A percentile compares a stretch with the other conserved stretches of the same genome.
These are phyloP conservation scores for Perccottus glenii DNA, from an alignment of 2,113 vertebrate genomes.

Conservation along the genomic window DNA sequence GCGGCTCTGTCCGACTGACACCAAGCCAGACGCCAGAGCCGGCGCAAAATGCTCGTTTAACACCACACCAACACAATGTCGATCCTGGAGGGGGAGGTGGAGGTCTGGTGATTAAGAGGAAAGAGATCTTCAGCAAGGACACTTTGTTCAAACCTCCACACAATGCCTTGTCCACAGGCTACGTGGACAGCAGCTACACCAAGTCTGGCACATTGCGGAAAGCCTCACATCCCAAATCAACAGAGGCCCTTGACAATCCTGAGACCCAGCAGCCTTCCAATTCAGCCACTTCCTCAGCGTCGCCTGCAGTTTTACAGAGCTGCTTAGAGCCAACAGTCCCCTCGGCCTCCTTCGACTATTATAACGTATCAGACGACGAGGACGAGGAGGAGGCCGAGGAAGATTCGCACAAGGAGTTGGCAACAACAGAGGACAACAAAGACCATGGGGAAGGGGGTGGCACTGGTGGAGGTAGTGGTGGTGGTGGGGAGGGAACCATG, in stretches of 20 bases:
- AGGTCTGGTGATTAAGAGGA: slow-evolving; percentile 90
- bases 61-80: slow-evolving; percentile 87
- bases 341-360: slow-evolving; percentile 94
- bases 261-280: slow-evolving; percentile 92
- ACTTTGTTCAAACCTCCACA: slow-evolving; percentile 98
- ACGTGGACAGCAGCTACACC: slow-evolving; percentile 87
- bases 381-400: slow-evolving; percentile 88
- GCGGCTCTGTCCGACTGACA: slow-evolving; percentile 78
- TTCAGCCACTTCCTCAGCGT: slow-evolving; percentile 83
- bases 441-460: slow-evolving; percentile 83
- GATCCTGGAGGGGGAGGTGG: slow-evolving; percentile 85
- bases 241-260: slow-evolving; percentile 88
- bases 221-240: slow-evolving; percentile 90
- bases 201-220: slow-evolving; percentile 93
- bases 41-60: slow-evolving; percentile 87
- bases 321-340: slow-evolving; percentile 83
- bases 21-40: slow-evolving; percentile 86
- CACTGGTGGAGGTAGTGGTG: slow-evolving; percentile 76
- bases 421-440: slow-evolving; percentile 79
- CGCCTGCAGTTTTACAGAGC: slow-evolving; percentile 83
- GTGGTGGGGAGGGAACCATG: slow-evolving; percentile 92
- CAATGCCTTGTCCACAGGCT: slow-evolving; percentile 90
- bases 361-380: slow-evolving; percentile 96
- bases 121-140: slow-evolving; percentile 99
- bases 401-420: slow-evolving; percentile 85